Evolutionary conservation across 2,797 vertebrate species (phyloP).

Genomic region (Poecilia picta): DNA sequence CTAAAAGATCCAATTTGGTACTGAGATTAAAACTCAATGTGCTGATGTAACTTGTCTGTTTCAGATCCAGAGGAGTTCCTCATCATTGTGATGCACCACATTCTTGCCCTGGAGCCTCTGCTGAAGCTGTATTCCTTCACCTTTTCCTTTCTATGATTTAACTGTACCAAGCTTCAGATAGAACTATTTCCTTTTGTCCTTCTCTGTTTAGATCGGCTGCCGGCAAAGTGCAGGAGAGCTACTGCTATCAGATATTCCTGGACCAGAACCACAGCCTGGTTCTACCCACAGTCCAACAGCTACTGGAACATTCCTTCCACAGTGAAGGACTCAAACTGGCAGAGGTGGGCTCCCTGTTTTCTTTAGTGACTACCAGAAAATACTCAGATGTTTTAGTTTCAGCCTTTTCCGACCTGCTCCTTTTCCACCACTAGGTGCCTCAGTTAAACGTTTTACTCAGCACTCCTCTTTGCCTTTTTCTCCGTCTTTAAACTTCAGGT

Average conservation of each 20-base stretch:
- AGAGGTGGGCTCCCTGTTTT: slow-evolving; percentile 60
- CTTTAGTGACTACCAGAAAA: not conserved
- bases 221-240: slow-evolving; percentile 78
- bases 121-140: slow-evolving; percentile 79
- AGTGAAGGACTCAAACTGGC: slow-evolving; percentile 73
- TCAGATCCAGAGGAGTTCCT: slow-evolving; percentile 94
- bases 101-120: slow-evolving; percentile 87
- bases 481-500: slow-evolving; percentile 69
- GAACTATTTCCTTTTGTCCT: not conserved
- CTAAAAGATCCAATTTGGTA: not conserved
- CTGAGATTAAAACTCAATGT: not conserved
- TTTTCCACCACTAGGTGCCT: slow-evolving; percentile 55
- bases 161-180: not conserved
- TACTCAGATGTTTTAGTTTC: not conserved
- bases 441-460: not conserved
- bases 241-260: slow-evolving; percentile 85
- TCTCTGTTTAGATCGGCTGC: slow-evolving; percentile 55
- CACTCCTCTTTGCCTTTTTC: not conserved
- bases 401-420: not conserved
- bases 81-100: slow-evolving; percentile 88
- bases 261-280: slow-evolving; percentile 82
- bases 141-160: not conserved
- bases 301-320: slow-evolving; percentile 82
- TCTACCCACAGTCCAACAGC: slow-evolving; percentile 81
- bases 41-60: slow-evolving; percentile 27